Conservation (phyloP, 1,140 invertebrate genomes). For the Pseudomyrmex flavicornis region DNA sequence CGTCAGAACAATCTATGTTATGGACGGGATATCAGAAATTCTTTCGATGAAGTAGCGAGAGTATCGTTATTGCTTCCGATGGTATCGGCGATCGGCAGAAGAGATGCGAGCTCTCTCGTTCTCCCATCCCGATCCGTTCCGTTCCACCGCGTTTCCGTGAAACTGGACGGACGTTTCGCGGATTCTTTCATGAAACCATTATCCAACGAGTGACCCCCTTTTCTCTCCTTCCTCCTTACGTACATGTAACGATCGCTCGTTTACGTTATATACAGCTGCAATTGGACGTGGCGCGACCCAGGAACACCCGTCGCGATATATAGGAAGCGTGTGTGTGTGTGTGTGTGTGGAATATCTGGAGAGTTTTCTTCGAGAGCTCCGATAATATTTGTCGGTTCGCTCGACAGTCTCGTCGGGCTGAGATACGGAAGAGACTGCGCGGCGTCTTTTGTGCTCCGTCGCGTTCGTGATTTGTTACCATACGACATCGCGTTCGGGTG, state of each 20-base stretch:
- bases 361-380: not conserved
- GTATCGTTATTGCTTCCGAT: conserved; percentile 49
- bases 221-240: not conserved
- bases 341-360: not conserved
- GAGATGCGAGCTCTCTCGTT: not conserved
- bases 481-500: not conserved
- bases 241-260: conserved; percentile 52
- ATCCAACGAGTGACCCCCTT: conserved; percentile 1
- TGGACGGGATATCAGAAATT: conserved; percentile 46
- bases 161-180: conserved; percentile 44
- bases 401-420: not conserved
- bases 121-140: not conserved
- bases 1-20: conserved; percentile 42
- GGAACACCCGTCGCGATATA: not conserved
- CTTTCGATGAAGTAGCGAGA: conserved; percentile 39
- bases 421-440: not conserved
- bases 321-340: too few species aligned
- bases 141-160: conserved; percentile 1
- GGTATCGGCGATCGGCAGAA: not conserved
- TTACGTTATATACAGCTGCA: conserved; percentile 48
- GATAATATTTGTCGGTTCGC: conserved; percentile 47
- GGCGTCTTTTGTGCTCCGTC: conserved; percentile 13
- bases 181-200: conserved; percentile 47
- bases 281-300: conserved; percentile 20
- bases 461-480: conserved; percentile 33